Evolutionary conservation across 2,113 vertebrate genomes (phyloP), one percentile per base, ranked within the genome.

Genomic region (Megatriorchis doriae): DNA sequence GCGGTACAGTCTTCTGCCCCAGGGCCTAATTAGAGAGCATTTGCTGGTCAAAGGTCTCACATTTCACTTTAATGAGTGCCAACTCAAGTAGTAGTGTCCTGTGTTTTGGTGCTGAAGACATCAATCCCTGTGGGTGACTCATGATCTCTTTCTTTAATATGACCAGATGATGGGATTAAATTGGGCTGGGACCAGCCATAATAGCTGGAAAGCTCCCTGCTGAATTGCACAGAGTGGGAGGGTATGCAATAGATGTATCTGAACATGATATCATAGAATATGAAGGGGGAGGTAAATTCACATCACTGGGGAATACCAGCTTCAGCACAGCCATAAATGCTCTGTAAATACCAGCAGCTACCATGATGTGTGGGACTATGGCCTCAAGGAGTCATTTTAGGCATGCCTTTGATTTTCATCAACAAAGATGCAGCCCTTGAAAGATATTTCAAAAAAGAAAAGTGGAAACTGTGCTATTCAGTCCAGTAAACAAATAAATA

Each of bases 41-140:
- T 92, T 87, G 36, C 74, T 80, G 94, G 86, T 85, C 91, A 93
- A 68, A 94, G 74, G 66, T 89, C 78, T 81, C 89, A 42, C 42
- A 5, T 91, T 84, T 94, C 52, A 6, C 78, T 87, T 84, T 89
- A 91, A 93, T 81, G 91, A 93, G 47, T 68, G 42, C 45, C 59
- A 72, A 52, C 34, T 90, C 73, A 68, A 82, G 72, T 20, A 71
- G 72, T 31, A 77, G 34, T 43, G 65, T 48, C 82, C 82, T 67
- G 17, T 72, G 52, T 65, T 95, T 93, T 80, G 72, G 52, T 72
- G 66, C 63, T 42, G 38, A 59, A 95, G 68, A 56, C 38, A 63
- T 79, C 52, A 92, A 45, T 85, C 66, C 84, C 61, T 6, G 9
- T 2, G 34, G 78, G 71, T 67, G 78, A 40, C 56, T 81, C 5